A percentile compares a stretch with the other conserved stretches of the same genome.
phyloP scores from a whole-genome alignment of 2,797 vertebrate species.

The Calcarius lapponicus region DNA sequence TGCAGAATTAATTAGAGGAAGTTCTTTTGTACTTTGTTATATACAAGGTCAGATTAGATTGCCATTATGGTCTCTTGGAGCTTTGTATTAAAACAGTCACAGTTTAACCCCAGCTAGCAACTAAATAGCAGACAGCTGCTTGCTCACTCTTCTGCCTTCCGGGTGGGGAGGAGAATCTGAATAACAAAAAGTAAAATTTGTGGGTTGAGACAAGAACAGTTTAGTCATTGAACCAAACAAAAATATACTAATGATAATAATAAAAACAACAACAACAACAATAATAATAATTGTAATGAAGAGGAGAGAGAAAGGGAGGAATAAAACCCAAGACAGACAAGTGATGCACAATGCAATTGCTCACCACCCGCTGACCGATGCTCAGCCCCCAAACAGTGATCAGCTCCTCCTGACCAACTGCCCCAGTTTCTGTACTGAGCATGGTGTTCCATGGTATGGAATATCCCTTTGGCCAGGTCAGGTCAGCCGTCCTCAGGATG shows the following conservation, averaged over 20 bases:
- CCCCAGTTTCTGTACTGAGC: background rate
- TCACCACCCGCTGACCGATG: background rate
- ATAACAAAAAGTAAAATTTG: background rate
- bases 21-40: background rate
- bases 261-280: background rate
- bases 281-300: background rate
- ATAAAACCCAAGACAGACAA: background rate
- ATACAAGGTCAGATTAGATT: background rate
- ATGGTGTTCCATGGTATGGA: background rate
- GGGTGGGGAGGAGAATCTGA: background rate
- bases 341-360: background rate
- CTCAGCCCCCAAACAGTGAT: accelerated
- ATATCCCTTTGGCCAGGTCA: background rate
- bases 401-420: background rate
- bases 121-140: background rate
- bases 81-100: background rate
- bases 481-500: background rate
- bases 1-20: background rate
- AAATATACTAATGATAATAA: background rate
- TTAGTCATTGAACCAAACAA: background rate
- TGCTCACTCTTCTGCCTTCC: background rate
- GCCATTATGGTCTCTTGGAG: background rate
- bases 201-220: background rate
- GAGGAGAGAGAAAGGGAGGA: background rate
- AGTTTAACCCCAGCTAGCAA: background rate